Evolutionary conservation across 2,797 vertebrate species (phyloP), one percentile per base, ranked within the genome.

Genomic region (Enteromius fasciolatus): DNA sequence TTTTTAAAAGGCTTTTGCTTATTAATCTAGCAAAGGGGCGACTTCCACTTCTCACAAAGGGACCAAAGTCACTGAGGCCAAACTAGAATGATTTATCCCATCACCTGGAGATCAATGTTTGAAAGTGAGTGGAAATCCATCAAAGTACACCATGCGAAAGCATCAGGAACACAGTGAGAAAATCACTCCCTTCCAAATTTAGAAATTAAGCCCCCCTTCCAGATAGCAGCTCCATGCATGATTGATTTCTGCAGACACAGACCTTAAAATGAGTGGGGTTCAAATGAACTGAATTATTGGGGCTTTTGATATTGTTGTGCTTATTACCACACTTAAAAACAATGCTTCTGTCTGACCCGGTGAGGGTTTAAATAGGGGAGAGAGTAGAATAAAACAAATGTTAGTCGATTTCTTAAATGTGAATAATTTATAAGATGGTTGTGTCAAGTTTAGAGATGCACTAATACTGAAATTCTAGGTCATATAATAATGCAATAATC

Each of bases 61-160:
- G 63, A 57, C 25, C 50, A 46, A 75, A 69, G 73, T 69, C 39
- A 57, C 18, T 4, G 4, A 52, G 69, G 39, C 80, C 80, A 82
- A 76, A 76, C 23, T 50, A 11, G 86, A 73, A 88, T 91, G 87
- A 92, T 85, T 92, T 90, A 91, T 84, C 84, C 73, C 85, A 78
- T 44, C 81, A 85, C 89, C 86, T 89, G 84, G 46, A 88, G 90
- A 93, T 92, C 89, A 84, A 92, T 92, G 90, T 91, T 91, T 90
- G 90, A 91, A 89, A 83, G 83, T 84, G 84, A 86, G 86, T 74
- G 72, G 89, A 92, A 91, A 92, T 92, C 87, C 92, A 93, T 93
- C 88, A 92, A 75, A 92, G 87, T 91, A 91, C 89, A 90, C 91
- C 87, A 80, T 91, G 90, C 68, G 87, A 90, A 87, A 79, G 90